Base-by-base conservation (phyloP, 2,113 vertebrate species). In the Elgaria multicarinata region DNA sequence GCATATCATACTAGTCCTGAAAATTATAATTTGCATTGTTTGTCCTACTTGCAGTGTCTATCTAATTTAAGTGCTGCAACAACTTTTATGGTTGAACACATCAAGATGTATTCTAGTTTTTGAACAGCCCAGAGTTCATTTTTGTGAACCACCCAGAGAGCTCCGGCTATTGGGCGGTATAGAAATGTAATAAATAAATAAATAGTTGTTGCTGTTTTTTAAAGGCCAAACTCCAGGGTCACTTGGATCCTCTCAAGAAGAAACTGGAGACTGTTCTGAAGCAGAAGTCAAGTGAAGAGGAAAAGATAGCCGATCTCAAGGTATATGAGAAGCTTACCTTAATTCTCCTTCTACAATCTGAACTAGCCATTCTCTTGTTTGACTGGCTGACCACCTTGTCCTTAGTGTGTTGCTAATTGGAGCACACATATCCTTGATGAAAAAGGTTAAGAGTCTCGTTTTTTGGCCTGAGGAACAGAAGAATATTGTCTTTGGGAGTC, bases 171-270 rank as follows among this genome's bases (percentile, higher is more conserved):
- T n/a, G n/a, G n/a, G n/a, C n/a, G n/a, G n/a, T n/a, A n/a, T n/a
- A n/a, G n/a, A n/a, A n/a, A n/a, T n/a, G n/a, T n/a, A n/a, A n/a
- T n/a, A n/a, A n/a, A n/a, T n/a, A n/a, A n/a, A n/a, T n/a, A n/a
- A n/a, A n/a, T 80, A n/a, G 9, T 31, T 77, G 55, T 76, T n/a
- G n/a, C 3, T 24, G 46, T 0, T 85, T 88, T 81, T 26, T 24
- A 14, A 84, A 97, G 97, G 95, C 95, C 92, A 97, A 97, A 62
- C 94, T 97, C 12, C 97, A 97, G 93, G 92, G 94, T 4, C 97
- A 97, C 33, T 92, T 97, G 95, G 97, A 97, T 58, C 97, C 96
- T 0, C 92, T 97, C 44, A 94, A 94, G 92, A 96, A 96, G 93
- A 95, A 97, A 83, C 92, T 97, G 85, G 97, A 97, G 0, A 78